These are phyloP conservation scores for Spondyliosoma cantharus DNA, from an alignment of 2,797 vertebrate genomes.

Conservation along the genomic window DNA sequence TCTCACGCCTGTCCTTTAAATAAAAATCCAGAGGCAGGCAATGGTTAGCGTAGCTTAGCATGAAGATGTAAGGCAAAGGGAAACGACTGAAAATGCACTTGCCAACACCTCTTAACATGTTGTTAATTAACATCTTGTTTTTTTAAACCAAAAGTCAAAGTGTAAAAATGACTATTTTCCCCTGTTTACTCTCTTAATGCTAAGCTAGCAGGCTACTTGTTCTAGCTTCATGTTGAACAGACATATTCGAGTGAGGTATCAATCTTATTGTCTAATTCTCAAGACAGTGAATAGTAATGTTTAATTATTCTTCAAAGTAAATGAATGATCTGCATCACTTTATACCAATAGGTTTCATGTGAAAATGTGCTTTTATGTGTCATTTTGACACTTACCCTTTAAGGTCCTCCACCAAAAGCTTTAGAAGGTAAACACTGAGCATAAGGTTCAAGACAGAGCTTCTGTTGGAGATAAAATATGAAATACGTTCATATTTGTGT, in stretches of 20 bases:
- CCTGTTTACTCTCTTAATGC: not conserved
- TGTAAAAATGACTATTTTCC: not conserved
- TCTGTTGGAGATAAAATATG: not conserved
- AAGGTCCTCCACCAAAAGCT: slow-evolving; percentile 2
- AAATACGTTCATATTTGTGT: slow-evolving; percentile 1
- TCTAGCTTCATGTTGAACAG: not conserved
- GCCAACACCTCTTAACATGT: not conserved
- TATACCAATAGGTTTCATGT: too few relatives aligned
- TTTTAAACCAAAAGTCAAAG: not conserved
- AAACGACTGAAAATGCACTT: not conserved
- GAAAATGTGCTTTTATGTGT: not conserved
- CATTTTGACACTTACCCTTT: not conserved
- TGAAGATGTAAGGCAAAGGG: not conserved
- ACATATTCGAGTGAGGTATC: slow-evolving; percentile 2
- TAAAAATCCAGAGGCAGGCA: not conserved
- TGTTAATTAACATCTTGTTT: not conserved
- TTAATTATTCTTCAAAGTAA: not conserved
- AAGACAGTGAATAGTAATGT: not conserved
- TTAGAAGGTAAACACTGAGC: not conserved
- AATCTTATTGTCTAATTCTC: not conserved
- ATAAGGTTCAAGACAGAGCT: not conserved
- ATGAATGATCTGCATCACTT: not conserved
- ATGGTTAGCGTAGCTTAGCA: slow-evolving; percentile 8
- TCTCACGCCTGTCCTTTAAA: not conserved
- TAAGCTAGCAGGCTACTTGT: slow-evolving; percentile 28